Conservation (phyloP, 2,888 invertebrate species). For the Tillus elongatus region DNA sequence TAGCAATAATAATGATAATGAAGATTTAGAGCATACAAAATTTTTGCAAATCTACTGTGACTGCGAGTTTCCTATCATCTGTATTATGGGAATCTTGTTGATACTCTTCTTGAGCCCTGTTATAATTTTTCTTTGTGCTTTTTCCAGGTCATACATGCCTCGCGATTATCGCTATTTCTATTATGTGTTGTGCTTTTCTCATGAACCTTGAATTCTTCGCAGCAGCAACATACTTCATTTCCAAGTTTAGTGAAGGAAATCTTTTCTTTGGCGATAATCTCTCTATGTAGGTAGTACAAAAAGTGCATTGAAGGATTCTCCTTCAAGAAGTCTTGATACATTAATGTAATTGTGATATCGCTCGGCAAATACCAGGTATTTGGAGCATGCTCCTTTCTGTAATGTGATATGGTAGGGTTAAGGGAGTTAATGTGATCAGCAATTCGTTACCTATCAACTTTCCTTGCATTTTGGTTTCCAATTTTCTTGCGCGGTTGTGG, state of each 20-base stretch:
- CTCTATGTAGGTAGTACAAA: conserved; percentile 21
- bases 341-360: conserved; percentile 20
- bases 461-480: conserved; percentile 5
- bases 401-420: conserved; percentile 19
- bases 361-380: conserved; percentile 20
- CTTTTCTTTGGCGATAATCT: conserved; percentile 17
- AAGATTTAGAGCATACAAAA: background rate
- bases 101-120: conserved; percentile 11
- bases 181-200: conserved; percentile 11
- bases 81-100: conserved; percentile 9
- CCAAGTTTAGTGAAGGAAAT: conserved; percentile 21
- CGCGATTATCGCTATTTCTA: conserved; percentile 14
- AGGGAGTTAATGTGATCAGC: conserved; percentile 15
- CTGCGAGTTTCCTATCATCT: background rate
- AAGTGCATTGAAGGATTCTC: conserved; percentile 16
- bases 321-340: conserved; percentile 20
- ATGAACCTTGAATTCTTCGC: conserved; percentile 19
- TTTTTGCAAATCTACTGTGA: background rate
- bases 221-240: conserved; percentile 21
- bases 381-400: conserved; percentile 23
- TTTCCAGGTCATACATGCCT: conserved; percentile 15
- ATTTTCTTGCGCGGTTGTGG: conserved; percentile 3
- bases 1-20: background rate
- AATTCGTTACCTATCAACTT: conserved; percentile 8
- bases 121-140: conserved; percentile 14